Evolutionary conservation across 1,140 invertebrate genomes (phyloP).

Genomic region (Elysia chlorotica): DNA sequence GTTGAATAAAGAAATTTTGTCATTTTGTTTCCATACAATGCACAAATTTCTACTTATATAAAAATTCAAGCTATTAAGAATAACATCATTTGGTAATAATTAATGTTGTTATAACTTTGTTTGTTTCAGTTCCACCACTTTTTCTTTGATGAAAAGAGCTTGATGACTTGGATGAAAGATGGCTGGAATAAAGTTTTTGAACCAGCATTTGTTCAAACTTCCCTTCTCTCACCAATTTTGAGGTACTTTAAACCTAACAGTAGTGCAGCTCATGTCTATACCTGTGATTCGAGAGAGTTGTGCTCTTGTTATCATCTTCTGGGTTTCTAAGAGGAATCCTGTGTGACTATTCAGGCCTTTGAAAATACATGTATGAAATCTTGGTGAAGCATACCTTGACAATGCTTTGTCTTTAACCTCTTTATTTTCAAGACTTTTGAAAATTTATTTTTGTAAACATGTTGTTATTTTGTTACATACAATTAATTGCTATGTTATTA

Average conservation of each 20-base stretch:
- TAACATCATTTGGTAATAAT: background rate
- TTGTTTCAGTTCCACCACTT: conserved; percentile 56
- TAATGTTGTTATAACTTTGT: background rate
- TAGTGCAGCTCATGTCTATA: background rate
- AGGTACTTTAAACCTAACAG: conserved; percentile 32
- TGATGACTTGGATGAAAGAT: conserved; percentile 60
- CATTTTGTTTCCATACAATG: background rate
- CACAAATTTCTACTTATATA: conserved; percentile 1
- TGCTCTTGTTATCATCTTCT: too few relatives aligned
- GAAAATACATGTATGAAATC: background rate
- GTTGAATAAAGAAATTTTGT: background rate
- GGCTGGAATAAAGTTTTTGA: conserved; percentile 58
- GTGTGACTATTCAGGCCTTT: too few relatives aligned
- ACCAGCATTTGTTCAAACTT: conserved; percentile 51
- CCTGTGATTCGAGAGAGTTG: too few relatives aligned
- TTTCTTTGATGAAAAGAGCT: conserved; percentile 55
- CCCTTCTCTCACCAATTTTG: conserved; percentile 48
- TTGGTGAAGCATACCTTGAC: background rate
- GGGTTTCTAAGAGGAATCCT: too few relatives aligned
- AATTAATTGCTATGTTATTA: background rate
- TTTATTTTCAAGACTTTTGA: background rate
- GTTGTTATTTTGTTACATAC: background rate
- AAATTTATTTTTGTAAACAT: background rate
- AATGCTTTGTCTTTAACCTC: background rate
- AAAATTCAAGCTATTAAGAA: background rate